A percentile compares a stretch with the other conserved stretches of the same genome.
Evolutionary conservation across 2,888 invertebrate genomes (phyloP).

Genomic region (Himalopsyche kuldschensis): DNA sequence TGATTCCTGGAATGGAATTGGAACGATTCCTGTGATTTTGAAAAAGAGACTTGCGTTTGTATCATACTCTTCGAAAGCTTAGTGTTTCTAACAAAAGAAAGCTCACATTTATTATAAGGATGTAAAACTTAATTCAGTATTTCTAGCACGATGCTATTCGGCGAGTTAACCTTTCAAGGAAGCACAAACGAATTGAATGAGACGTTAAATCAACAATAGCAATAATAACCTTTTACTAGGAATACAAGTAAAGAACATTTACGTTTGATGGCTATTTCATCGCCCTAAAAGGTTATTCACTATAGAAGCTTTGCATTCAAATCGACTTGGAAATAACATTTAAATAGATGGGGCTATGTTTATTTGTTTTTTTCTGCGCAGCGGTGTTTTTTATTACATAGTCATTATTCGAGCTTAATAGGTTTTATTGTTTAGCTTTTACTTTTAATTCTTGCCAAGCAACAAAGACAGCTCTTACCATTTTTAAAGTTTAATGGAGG

Average conservation of each 20-base stretch:
- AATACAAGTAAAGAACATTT: conserved; percentile 3
- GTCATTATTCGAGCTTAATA: not conserved
- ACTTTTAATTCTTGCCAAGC: not conserved
- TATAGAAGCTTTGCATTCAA: not conserved
- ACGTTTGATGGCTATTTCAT: not conserved
- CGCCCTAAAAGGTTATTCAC: not conserved
- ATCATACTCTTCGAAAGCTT: not conserved
- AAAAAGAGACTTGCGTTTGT: no score
- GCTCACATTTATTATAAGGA: not conserved
- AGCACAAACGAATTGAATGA: not conserved
- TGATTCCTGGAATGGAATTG: no score
- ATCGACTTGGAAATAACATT: not conserved
- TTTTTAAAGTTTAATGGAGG: not conserved
- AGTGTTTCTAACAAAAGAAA: not conserved
- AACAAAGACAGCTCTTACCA: not conserved
- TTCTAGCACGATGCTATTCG: not conserved
- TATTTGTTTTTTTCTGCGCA: not conserved
- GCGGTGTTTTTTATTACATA: not conserved
- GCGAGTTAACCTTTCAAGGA: not conserved
- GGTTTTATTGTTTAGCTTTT: not conserved
- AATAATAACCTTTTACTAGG: not conserved
- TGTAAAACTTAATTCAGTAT: not conserved
- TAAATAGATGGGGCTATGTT: not conserved
- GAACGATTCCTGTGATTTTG: no score
- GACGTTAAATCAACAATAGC: conserved; percentile 3